Percentiles rank a stretch among this genome's conserved stretches.
Conservation (phyloP, 2,888 invertebrate genomes). For the Urechis unicinctus region DNA sequence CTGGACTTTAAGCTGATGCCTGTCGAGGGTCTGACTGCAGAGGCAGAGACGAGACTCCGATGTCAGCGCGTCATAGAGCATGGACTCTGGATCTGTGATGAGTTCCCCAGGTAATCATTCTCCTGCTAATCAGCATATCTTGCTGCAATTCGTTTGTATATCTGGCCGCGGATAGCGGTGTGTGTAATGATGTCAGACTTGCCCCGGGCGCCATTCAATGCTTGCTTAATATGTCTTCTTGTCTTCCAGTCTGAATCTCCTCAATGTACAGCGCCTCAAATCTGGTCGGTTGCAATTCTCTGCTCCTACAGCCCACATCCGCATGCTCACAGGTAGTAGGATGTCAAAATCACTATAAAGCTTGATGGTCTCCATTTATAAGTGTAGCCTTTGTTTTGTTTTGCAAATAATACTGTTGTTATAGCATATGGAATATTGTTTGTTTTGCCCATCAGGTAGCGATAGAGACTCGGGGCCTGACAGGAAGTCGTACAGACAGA, state of each 20-base stretch:
- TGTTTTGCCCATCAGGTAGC: too few relatives aligned
- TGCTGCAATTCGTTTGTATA: too few relatives aligned
- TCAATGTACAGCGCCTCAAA: slow-evolving; percentile 25
- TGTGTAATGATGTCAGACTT: too few relatives aligned
- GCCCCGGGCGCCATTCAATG: too few relatives aligned
- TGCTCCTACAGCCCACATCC: slow-evolving; percentile 18
- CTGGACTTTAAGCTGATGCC: slow-evolving; percentile 30
- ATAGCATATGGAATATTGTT: too few relatives aligned
- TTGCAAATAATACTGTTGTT: too few relatives aligned
- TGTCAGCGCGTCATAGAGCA: slow-evolving; percentile 42
- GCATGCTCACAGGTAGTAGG: slow-evolving; percentile 8
- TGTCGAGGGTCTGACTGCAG: slow-evolving; percentile 28
- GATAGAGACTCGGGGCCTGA: slow-evolving; percentile 13
- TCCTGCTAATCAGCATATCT: too few relatives aligned
- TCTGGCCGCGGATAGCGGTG: too few relatives aligned
- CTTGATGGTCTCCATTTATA: too few relatives aligned
- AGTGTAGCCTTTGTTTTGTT: too few relatives aligned
- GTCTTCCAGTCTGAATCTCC: slow-evolving; percentile 28
- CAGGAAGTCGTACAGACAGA: slow-evolving; percentile 60
- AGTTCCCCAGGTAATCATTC: slow-evolving; percentile 49
- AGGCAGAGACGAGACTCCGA: slow-evolving; percentile 37
- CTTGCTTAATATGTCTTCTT: too few relatives aligned
- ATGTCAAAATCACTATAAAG: too few relatives aligned
- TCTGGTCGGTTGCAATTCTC: slow-evolving; percentile 28
- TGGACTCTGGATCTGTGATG: slow-evolving; percentile 43